These are phyloP conservation scores for Lasius platythorax DNA, from an alignment of 2,888 invertebrate genomes.

Conservation along the genomic window DNA sequence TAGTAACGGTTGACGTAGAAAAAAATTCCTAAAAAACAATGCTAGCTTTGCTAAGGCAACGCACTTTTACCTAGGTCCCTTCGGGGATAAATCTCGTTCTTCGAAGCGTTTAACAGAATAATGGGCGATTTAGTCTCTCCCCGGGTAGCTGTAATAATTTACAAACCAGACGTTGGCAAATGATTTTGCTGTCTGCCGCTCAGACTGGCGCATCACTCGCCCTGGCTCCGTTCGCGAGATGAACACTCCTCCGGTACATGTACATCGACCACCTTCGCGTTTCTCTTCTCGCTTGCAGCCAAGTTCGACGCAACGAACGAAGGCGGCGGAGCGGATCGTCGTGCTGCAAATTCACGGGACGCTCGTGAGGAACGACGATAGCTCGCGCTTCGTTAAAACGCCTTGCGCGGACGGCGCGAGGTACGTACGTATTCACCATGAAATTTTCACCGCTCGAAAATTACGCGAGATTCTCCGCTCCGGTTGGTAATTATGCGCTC, in stretches of 20 bases:
- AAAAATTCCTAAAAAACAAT: slow-evolving; percentile 9
- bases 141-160: slow-evolving; percentile 55
- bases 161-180: slow-evolving; percentile 57
- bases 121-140: slow-evolving; percentile 56
- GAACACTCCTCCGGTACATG: slow-evolving; percentile 34
- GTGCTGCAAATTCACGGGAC: slow-evolving; percentile 51
- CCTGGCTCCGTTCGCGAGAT: slow-evolving; percentile 22
- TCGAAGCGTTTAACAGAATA: slow-evolving; percentile 55
- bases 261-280: slow-evolving; percentile 47
- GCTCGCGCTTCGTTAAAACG: slow-evolving; percentile 71
- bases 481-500: slow-evolving; percentile 71
- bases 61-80: slow-evolving; percentile 22
- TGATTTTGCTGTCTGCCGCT: slow-evolving; percentile 54
- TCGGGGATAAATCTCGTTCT: slow-evolving; percentile 53
- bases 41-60: slow-evolving; percentile 24
- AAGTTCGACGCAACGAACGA: slow-evolving; percentile 45
- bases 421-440: slow-evolving; percentile 63
- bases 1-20: not conserved
- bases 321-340: slow-evolving; percentile 33
- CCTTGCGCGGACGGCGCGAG: slow-evolving; percentile 60
- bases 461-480: slow-evolving; percentile 71
- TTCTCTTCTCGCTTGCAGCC: slow-evolving; percentile 39
- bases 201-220: slow-evolving; percentile 50
- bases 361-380: slow-evolving; percentile 67
- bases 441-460: slow-evolving; percentile 71